Evolutionary conservation across 2,888 invertebrate genomes (phyloP), one percentile per base, ranked within the genome.

Genomic region (Amblyjoppa proteus): DNA sequence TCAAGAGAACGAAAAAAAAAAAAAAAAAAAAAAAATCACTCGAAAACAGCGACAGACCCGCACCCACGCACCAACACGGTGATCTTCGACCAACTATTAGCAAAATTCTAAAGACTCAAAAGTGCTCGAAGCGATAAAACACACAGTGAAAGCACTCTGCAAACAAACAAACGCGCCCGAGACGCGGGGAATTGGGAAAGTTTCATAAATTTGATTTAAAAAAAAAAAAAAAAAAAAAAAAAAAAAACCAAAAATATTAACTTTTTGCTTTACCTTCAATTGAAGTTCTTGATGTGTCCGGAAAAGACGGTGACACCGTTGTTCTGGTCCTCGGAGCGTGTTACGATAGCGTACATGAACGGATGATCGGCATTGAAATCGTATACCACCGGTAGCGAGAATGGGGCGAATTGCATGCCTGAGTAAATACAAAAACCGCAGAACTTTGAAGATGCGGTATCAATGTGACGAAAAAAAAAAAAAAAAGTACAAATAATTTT

Each of bases 281-380:
- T 38, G 53, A 78, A 51, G 71, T 79, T 66, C 68, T 51, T 79
- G 84, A 64, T 74, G 66, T 41, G 81, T 86, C 84, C 86, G 28
- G 58, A 49, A 71, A 87, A 88, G 56, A 88, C 76, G 25, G 56
- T 11, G 51, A 83, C 56, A 75, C 83, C 74, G 28, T 53, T 51
- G 51, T 70, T 70, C 38, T 64, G 56, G 31, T 34, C 70, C 53
- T 77, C 56, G n/a, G 51, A 68, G 41, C 71, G 73, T 81, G 68
- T 77, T 58, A 81, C 64, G 64, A 90, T 89, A 20, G 53, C 25
- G 82, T 89, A 90, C 81, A 78, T 83, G 80, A 91, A 91, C 51
- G 89, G 90, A 58, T 70, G 89, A 34, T 88, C 73, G 56, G 89
- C 85, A 41, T 6, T 81, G 53, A 77, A 81, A 56, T 53, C 75